phyloP scores from a whole-genome alignment of 1,140 invertebrate species.

The Triops cancriformis region DNA sequence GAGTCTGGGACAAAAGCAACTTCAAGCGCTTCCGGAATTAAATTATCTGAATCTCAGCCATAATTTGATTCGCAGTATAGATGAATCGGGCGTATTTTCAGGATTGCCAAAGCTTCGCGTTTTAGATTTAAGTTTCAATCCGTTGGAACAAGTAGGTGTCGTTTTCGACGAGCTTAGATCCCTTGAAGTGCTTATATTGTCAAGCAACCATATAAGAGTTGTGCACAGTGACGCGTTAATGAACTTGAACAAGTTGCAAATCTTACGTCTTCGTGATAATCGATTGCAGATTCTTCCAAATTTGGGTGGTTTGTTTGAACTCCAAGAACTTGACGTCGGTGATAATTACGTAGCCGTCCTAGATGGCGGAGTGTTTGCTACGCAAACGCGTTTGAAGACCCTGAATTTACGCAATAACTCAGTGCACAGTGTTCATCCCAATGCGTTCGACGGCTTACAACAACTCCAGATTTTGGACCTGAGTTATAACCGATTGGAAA shows the following conservation, averaged over 20 bases:
- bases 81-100: conserved; percentile 60
- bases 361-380: conserved; percentile 24
- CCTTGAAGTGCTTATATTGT: conserved; percentile 26
- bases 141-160: conserved; percentile 53
- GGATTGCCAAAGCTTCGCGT: conserved; percentile 57
- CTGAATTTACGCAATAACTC: conserved; percentile 29
- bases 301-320: conserved; percentile 58
- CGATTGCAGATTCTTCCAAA: conserved; percentile 51
- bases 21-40: conserved; percentile 61
- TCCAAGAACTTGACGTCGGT: conserved; percentile 60
- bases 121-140: conserved; percentile 66
- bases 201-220: conserved; percentile 22
- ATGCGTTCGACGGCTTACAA: conserved; percentile 63
- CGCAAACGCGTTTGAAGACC: conserved; percentile 22
- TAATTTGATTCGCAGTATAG: conserved; percentile 57
- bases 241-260: conserved; percentile 48
- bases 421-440: conserved; percentile 33
- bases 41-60: conserved; percentile 62
- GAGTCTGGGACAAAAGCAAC: conserved; percentile 65
- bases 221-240: conserved; percentile 16
- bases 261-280: conserved; percentile 71
- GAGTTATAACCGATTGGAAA: conserved; percentile 64
- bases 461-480: conserved; percentile 58
- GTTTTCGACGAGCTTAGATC: conserved; percentile 32
- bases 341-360: conserved; percentile 65